A percentile compares a stretch with the other conserved stretches of the same genome.
Evolutionary conservation across 2,797 vertebrate genomes (phyloP).

Genomic region (Aldrovandia affinis): DNA sequence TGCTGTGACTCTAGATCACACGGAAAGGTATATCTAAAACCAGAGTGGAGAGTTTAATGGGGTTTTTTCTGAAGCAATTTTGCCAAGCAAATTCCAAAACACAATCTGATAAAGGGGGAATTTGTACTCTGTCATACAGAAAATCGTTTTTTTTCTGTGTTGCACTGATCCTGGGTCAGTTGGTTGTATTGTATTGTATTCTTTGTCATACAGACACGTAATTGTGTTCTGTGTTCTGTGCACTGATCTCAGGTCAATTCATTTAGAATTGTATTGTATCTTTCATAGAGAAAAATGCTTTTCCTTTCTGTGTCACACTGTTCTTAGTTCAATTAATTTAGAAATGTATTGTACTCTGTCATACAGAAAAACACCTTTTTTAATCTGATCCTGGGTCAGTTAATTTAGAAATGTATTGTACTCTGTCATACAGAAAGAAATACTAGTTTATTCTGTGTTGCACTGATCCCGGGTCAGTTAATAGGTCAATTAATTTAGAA

Average conservation of each 20-base stretch:
- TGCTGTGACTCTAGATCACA: background rate
- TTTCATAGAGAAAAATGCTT: background rate
- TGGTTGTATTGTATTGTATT: background rate
- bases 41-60: background rate
- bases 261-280: background rate
- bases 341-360: background rate
- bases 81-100: background rate
- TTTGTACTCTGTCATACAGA: background rate
- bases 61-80: background rate
- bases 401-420: conserved; percentile 8
- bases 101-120: background rate
- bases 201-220: background rate
- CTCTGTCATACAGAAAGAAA: background rate
- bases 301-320: background rate
- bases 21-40: background rate
- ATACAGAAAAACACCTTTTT: background rate
- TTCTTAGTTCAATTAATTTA: background rate
- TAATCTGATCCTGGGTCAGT: background rate
- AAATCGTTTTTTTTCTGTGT: background rate
- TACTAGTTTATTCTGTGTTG: background rate
- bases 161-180: background rate
- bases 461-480: background rate
- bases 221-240: background rate
- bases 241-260: background rate
- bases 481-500: background rate